Evolutionary conservation across 2,113 vertebrate genomes (phyloP).

Genomic region (Tragelaphus strepsiceros): DNA sequence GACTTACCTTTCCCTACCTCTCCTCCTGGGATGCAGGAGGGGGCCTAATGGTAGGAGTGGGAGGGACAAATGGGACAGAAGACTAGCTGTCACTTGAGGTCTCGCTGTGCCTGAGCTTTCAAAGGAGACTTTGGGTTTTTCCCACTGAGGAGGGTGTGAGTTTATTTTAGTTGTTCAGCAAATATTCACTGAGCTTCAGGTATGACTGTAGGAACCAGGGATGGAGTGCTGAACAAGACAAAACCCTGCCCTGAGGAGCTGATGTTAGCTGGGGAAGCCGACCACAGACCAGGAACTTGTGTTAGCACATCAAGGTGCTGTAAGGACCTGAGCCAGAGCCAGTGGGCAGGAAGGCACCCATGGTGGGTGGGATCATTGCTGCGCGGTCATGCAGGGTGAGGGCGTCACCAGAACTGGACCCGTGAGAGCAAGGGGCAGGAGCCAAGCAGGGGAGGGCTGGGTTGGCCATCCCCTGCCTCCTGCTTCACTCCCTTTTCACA

Average conservation of each 20-base stretch:
- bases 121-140: not conserved
- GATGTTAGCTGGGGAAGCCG: not conserved
- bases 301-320: not conserved
- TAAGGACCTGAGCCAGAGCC: not conserved
- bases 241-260: too few relatives aligned
- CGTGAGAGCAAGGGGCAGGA: not conserved
- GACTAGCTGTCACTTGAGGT: not conserved
- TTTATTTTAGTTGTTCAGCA: not conserved
- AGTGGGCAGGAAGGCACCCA: accelerated
- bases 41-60: too few relatives aligned
- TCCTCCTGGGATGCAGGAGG: not conserved
- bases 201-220: accelerated
- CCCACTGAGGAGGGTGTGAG: not conserved
- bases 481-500: not conserved
- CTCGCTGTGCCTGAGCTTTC: not conserved
- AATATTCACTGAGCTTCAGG: not conserved
- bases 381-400: accelerated
- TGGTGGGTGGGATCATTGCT: not conserved
- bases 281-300: not conserved
- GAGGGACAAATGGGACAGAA: not conserved
- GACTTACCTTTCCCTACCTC: not conserved
- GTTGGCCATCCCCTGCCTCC: not conserved
- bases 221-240: too few relatives aligned
- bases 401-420: not conserved
- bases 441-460: not conserved